Base-by-base conservation (phyloP, 2,888 invertebrate species). In the Apantesis nais region DNA sequence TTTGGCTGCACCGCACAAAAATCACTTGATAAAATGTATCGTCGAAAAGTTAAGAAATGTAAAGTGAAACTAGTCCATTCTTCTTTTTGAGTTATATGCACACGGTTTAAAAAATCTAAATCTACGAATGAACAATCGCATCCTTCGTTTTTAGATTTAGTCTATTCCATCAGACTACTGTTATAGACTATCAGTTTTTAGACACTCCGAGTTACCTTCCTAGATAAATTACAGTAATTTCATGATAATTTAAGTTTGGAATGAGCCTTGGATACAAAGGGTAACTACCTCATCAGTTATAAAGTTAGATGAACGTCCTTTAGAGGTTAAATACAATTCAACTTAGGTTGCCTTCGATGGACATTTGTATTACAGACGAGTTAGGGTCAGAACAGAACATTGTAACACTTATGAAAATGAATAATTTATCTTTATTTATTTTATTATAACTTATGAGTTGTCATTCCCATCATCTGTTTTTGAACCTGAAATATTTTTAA, bases 361-460 rank as follows among this genome's bases (percentile, higher is more conserved):
- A 76, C 67, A 79, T 80, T 78, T 76, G 70, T 76, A 72, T 74
- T 76, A 70, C 71, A 67, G 68, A 58, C 69, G 66, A 70, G 76
- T 78, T 78, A 80, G 78, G 78, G 78, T 82, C 81, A 83, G 77
- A 82, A 82, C 67, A 78, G 78, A 82, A 81, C 67, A 78, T 78
- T 74, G 72, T 78, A 62, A 66, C 75, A 75, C 68, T 66, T 67
- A 73, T 73, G 75, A 39, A 71, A 74, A 76, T 74, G 74, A 76
- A 77, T 80, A 39, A n/a, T n/a, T n/a, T n/a, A n/a, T n/a, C n/a
- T n/a, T n/a, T n/a, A n/a, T n/a, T n/a, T n/a, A n/a, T n/a, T n/a
- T n/a, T n/a, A n/a, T n/a, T n/a, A n/a, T n/a, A n/a, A n/a, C 14
- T 29, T 16, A 29, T 2, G 68, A 67, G 69, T 71, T 74, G 72